Conservation (phyloP, 2,888 invertebrate genomes). For the Matsumyia berberina region DNA sequence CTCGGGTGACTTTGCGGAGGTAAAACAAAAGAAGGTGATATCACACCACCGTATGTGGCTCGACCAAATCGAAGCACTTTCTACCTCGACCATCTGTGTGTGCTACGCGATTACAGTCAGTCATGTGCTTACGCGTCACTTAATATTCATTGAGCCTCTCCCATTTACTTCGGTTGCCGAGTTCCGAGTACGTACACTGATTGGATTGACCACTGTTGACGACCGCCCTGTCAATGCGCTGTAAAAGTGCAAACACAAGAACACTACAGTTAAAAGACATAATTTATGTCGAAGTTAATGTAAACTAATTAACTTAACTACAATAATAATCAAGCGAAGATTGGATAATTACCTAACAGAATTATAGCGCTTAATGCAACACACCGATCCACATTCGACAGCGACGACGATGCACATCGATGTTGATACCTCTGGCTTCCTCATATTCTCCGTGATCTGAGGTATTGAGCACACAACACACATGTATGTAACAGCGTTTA, state of each 20-base stretch:
- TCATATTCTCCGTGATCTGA: constrained; percentile 42
- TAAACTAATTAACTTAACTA: constrained; percentile 75
- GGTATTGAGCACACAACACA: constrained; percentile 13
- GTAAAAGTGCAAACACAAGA: constrained; percentile 37
- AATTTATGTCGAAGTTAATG: constrained; percentile 73
- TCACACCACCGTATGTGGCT: constrained; percentile 47
- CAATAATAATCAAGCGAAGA: constrained; percentile 74
- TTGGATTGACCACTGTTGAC: constrained; percentile 23
- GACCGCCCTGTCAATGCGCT: neutral
- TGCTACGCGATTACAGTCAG: constrained; percentile 30
- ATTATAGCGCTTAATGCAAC: constrained; percentile 64
- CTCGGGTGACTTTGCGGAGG: constrained; percentile 55
- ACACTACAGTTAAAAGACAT: constrained; percentile 51
- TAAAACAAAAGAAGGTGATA: constrained; percentile 68
- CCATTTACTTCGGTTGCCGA: constrained; percentile 21
- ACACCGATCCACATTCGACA: constrained; percentile 38
- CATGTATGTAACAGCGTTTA: constrained; percentile 27
- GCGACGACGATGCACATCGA: constrained; percentile 30
- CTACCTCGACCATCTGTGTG: constrained; percentile 48
- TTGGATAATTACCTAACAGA: constrained; percentile 73
- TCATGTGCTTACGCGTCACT: constrained; percentile 36
- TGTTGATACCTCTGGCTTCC: constrained; percentile 38
- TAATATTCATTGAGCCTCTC: constrained; percentile 53
- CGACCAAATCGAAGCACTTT: constrained; percentile 62
- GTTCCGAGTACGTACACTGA: constrained; percentile 29